These are phyloP conservation scores for Parelbella ahira DNA, from an alignment of 2,888 invertebrate genomes.

Conservation along the genomic window DNA sequence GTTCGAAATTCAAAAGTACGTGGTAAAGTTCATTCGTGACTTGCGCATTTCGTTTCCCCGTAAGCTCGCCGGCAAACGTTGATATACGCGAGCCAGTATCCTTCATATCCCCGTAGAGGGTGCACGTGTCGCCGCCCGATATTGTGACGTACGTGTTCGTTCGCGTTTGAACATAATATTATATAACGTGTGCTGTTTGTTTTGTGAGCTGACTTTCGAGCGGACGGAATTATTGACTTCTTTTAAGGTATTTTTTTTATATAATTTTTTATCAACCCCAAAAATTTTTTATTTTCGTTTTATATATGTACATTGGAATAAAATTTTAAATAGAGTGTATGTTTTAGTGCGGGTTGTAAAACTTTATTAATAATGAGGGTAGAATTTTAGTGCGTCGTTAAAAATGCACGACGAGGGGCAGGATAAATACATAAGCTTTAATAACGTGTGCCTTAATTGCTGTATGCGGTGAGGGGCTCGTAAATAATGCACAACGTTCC, in stretches of 20 bases:
- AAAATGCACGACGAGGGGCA: not conserved
- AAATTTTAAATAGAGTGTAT: no score
- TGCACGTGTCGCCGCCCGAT: conserved; percentile 40
- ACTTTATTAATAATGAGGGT: not conserved
- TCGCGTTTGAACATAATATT: conserved; percentile 53
- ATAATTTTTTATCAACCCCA: not conserved
- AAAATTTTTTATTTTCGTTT: no score
- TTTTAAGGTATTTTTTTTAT: conserved; percentile 28
- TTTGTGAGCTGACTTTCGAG: conserved; percentile 46
- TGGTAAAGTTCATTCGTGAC: conserved; percentile 19
- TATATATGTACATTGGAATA: no score
- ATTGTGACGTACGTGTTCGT: conserved; percentile 50
- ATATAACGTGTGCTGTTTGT: conserved; percentile 72
- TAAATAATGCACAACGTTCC: conserved; percentile 36
- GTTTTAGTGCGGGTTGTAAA: no score
- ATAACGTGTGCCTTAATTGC: conserved; percentile 33
- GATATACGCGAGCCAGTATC: conserved; percentile 62
- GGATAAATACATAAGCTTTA: conserved; percentile 3
- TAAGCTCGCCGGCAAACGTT: conserved; percentile 45
- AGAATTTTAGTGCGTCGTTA: conserved; percentile 12
- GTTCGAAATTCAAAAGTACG: conserved; percentile 33
- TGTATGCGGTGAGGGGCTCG: conserved; percentile 30
- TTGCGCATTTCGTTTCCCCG: conserved; percentile 61
- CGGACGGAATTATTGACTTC: conserved; percentile 19
- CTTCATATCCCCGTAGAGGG: conserved; percentile 39